Percentiles rank a stretch among this genome's conserved stretches.
phyloP scores from a whole-genome alignment of 2,113 vertebrate genomes.

The Mastomys natalensis region DNA sequence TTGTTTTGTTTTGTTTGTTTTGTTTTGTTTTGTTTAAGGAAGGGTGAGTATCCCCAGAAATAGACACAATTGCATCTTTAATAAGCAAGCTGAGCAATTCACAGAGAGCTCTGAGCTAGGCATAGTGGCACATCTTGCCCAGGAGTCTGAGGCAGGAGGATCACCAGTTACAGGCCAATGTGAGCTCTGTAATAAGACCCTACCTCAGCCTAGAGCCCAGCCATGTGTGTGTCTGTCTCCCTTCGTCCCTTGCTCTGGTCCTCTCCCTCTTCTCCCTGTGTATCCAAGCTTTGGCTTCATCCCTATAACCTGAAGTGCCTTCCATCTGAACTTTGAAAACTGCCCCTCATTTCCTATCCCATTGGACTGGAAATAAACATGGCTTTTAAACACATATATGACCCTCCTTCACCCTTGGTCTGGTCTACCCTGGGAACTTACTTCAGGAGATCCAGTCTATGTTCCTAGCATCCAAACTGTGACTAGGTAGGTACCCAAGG shows the following conservation, averaged over 20 bases:
- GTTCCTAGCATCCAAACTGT: neutral
- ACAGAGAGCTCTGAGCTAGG: neutral
- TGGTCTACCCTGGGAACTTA: neutral
- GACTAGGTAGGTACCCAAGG: neutral
- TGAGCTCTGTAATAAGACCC: neutral
- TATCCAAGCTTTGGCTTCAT: neutral
- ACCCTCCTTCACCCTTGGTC: neutral
- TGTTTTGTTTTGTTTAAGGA: too few species aligned
- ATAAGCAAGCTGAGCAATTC: neutral
- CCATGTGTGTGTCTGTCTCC: neutral
- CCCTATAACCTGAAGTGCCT: neutral
- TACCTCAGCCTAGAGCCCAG: neutral
- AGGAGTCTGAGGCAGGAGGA: neutral
- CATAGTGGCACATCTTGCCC: neutral
- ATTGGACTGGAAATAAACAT: constrained; percentile 2
- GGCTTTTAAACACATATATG: neutral
- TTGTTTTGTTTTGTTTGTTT: too few species aligned
- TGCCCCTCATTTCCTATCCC: neutral
- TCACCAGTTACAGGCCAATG: neutral
- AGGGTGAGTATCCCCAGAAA: neutral
- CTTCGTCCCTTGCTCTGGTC: neutral
- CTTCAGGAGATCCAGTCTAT: neutral
- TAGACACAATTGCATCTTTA: neutral
- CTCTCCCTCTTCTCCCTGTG: neutral
- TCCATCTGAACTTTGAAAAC: neutral